A percentile compares a stretch with the other conserved stretches of the same genome.
These are phyloP conservation scores for Amblyraja radiata DNA, from an alignment of 2,797 vertebrate species.

Conservation along the genomic window DNA sequence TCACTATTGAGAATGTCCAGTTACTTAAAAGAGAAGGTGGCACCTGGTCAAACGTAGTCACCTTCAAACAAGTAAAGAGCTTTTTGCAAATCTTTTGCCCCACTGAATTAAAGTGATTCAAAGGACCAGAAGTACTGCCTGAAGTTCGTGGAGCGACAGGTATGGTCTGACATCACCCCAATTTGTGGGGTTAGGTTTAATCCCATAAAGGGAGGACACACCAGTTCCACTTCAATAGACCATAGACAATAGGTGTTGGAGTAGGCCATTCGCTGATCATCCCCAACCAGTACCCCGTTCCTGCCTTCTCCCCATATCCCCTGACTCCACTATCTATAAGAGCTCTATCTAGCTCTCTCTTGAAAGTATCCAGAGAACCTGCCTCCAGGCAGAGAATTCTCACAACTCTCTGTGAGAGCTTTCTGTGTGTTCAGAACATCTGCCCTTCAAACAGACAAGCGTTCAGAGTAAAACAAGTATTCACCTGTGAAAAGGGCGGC, in stretches of 20 bases:
- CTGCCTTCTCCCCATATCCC: no score
- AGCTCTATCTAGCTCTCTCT: no score
- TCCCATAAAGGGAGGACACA: background rate
- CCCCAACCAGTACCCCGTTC: no score
- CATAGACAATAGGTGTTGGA: no score
- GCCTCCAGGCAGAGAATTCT: no score
- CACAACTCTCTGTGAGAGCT: no score
- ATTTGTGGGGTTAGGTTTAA: background rate
- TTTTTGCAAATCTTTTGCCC: slow-evolving; percentile 45
- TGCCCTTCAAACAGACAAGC: background rate
- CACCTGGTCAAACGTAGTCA: slow-evolving; percentile 44
- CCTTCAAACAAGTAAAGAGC: slow-evolving; percentile 48
- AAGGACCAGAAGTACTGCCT: slow-evolving; percentile 38
- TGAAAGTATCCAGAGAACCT: no score
- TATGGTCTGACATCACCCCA: background rate
- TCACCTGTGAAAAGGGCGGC: no score
- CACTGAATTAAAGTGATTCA: slow-evolving; percentile 44
- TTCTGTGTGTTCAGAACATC: background rate
- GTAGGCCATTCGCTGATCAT: no score
- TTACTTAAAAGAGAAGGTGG: slow-evolving; percentile 50
- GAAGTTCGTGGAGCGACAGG: background rate
- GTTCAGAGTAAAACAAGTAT: background rate
- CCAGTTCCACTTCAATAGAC: background rate
- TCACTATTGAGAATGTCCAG: slow-evolving; percentile 45
- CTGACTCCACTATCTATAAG: no score